A percentile compares a stretch with the other conserved stretches of the same genome.
phyloP scores from a whole-genome alignment of 2,888 invertebrate species.

The Ichneumoninae sp. region DNA sequence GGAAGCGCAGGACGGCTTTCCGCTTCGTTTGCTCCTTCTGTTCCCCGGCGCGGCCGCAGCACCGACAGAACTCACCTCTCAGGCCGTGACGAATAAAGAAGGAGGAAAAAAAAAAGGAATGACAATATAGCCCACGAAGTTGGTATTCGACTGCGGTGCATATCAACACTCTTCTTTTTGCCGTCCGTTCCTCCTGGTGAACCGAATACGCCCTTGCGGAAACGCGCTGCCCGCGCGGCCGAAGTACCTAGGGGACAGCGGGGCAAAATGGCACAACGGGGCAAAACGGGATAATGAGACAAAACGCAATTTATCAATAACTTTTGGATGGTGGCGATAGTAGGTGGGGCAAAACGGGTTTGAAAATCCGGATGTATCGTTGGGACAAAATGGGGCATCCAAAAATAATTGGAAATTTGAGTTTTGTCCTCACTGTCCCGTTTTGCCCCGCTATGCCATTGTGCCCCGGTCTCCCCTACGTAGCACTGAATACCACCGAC shows the following conservation, averaged over 20 bases:
- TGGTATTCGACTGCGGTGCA: neutral
- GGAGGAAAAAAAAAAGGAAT: constrained; percentile 1
- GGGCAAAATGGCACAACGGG: too few relatives aligned
- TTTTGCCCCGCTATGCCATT: too few relatives aligned
- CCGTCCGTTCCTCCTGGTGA: neutral
- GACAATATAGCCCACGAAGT: neutral
- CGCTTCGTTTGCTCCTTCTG: constrained; percentile 57
- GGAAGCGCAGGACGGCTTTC: constrained; percentile 55
- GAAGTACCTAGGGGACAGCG: neutral
- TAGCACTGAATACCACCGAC: neutral
- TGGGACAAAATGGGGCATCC: too few relatives aligned
- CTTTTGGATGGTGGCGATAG: too few relatives aligned
- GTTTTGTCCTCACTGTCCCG: too few relatives aligned
- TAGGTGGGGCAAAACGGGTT: too few relatives aligned
- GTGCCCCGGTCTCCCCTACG: neutral
- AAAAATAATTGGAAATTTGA: too few relatives aligned
- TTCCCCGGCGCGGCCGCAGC: neutral
- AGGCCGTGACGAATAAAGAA: neutral
- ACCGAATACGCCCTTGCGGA: neutral
- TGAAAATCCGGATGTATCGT: too few relatives aligned
- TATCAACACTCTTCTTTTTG: neutral
- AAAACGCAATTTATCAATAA: too few relatives aligned
- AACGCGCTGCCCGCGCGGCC: neutral
- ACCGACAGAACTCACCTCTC: neutral
- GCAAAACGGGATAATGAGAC: too few relatives aligned